phyloP scores from a whole-genome alignment of 2,888 invertebrate species.

The Phaonia tiefii region DNA sequence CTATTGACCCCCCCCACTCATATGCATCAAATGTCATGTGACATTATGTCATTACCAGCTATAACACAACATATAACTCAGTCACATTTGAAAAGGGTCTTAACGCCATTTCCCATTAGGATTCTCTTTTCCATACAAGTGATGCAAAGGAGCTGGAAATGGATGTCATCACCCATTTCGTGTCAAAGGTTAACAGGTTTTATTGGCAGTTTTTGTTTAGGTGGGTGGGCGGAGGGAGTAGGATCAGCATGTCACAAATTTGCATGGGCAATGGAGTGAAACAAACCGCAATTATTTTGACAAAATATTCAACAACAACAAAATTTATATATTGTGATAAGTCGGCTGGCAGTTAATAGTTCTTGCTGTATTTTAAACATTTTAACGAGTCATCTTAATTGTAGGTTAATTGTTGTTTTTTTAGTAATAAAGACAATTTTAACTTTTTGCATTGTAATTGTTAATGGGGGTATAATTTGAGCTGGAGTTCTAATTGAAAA shows the following conservation, averaged over 20 bases:
- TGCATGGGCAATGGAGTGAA: background rate
- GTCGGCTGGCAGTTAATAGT: too few relatives aligned
- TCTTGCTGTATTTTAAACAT: too few relatives aligned
- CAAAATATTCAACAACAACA: too few relatives aligned
- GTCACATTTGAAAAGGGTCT: conserved; percentile 21
- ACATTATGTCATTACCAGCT: background rate
- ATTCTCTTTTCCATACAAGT: too few relatives aligned
- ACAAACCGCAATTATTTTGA: background rate
- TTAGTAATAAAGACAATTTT: too few relatives aligned
- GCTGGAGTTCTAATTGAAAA: too few relatives aligned
- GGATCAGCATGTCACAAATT: background rate
- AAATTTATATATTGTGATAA: too few relatives aligned
- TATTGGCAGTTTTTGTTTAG: background rate
- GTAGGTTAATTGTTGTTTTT: too few relatives aligned
- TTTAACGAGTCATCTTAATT: too few relatives aligned
- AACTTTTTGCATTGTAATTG: too few relatives aligned
- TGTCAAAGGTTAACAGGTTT: background rate
- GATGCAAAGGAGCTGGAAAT: too few relatives aligned
- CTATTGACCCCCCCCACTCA: background rate
- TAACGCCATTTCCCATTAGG: conserved; percentile 5
- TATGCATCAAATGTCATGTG: background rate
- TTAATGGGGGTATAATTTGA: too few relatives aligned
- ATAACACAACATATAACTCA: background rate
- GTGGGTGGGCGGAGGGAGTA: background rate
- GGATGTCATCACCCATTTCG: background rate